Base-by-base conservation (phyloP, 2,888 invertebrate species). In the Melipona bicolor region DNA sequence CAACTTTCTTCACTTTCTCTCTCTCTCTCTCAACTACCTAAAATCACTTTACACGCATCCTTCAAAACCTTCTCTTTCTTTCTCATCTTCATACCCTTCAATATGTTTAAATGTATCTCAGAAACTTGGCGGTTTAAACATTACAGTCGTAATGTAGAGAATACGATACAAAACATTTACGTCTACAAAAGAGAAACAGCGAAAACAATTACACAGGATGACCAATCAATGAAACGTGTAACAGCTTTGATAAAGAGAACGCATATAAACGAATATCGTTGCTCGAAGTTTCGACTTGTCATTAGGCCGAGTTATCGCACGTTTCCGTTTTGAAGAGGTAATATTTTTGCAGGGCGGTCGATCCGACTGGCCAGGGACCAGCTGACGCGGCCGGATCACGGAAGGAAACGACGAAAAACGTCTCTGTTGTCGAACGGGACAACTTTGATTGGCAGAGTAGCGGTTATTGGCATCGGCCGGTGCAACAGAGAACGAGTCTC, bases 391-490 rank as follows among this genome's bases (percentile, higher is more conserved):
- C 27, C 0, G 13, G 21, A 27, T 43, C 50, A 21, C 13, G 50
- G 24, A 61, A 27, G 56, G 70, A 24, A 32, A 71, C 67, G n/a
- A 50, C 15, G 50, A 71, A 68, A 77, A 68, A 43, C 54, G 56
- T 71, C 52, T 43, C 62, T 32, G 64, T 36, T 32, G 74, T 68
- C 27, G n/a, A 71, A 21, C 32, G 52, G 43, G 74, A 62, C 71
- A 52, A 21, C 32, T 73, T 65, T 83, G 80, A 83, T 84, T 85
- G 85, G 67, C 77, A 52, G 70, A 64, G 24, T 75, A 61, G 27
- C 65, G 71, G 64, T 84, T 81, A 81, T 80, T 68, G 84, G 64
- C 59, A 67, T 69, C 70, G 52, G 24, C 36, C n/a, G 64, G 24
- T 15, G 32, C 79, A 61, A 67, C 54, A 32, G 17, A 52, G 24